These are phyloP conservation scores for Lasioglossum morio DNA, from an alignment of 2,888 invertebrate species.

Conservation along the genomic window DNA sequence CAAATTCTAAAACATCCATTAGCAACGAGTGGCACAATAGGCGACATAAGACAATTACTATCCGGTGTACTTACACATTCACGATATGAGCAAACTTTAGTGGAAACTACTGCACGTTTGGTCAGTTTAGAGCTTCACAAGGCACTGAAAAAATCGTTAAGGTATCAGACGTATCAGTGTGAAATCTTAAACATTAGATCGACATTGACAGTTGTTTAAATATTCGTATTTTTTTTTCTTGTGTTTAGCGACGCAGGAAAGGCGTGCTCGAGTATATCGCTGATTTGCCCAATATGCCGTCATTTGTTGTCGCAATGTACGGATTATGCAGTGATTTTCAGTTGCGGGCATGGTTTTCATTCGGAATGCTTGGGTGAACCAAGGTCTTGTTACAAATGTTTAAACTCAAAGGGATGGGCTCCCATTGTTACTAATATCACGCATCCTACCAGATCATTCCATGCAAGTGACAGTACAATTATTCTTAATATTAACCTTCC, in stretches of 20 bases:
- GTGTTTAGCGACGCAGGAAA: constrained; percentile 77
- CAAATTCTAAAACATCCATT: constrained; percentile 86
- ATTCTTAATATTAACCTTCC: not conserved
- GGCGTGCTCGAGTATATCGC: constrained; percentile 77
- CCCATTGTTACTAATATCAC: constrained; percentile 74
- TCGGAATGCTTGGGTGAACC: constrained; percentile 79
- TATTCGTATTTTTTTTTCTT: constrained; percentile 24
- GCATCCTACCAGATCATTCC: constrained; percentile 71
- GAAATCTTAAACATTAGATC: constrained; percentile 4
- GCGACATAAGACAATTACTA: constrained; percentile 87
- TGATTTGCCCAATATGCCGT: constrained; percentile 80
- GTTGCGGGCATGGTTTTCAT: constrained; percentile 83
- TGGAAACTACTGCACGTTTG: constrained; percentile 89
- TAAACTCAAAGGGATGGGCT: constrained; percentile 82
- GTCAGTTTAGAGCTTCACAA: constrained; percentile 90
- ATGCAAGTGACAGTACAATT: constrained; percentile 66
- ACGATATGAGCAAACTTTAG: constrained; percentile 90
- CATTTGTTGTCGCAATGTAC: constrained; percentile 77
- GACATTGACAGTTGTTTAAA: constrained; percentile 7
- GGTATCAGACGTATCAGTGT: constrained; percentile 65
- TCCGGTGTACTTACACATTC: constrained; percentile 91
- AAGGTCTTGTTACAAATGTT: constrained; percentile 81
- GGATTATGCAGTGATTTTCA: constrained; percentile 80
- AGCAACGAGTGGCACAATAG: constrained; percentile 86
- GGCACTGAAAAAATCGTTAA: constrained; percentile 79